Evolutionary conservation across 2,113 vertebrate genomes (phyloP).

Genomic region (Alethe diademata): DNA sequence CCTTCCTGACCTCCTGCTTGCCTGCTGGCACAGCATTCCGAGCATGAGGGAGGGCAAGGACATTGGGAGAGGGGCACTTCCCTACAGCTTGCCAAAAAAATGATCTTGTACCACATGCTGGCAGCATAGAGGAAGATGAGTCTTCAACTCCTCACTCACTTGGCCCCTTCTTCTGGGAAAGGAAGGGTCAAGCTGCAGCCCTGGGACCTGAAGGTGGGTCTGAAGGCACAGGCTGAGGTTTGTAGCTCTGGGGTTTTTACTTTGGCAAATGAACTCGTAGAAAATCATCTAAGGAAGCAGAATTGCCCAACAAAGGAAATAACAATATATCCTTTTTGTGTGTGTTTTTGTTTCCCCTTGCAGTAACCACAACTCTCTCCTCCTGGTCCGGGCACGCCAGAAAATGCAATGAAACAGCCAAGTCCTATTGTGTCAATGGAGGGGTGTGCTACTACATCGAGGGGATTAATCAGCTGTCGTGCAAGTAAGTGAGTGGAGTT

Average conservation of each 20-base stretch:
- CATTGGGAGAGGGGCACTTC: neutral
- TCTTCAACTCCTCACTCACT: neutral
- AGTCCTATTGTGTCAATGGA: conserved; percentile 95
- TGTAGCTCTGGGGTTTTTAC: neutral
- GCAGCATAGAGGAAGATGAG: neutral
- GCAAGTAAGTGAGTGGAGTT: conserved; percentile 89
- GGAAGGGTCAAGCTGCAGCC: neutral
- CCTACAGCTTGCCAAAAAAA: neutral
- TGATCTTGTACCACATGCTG: neutral
- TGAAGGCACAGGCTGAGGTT: neutral
- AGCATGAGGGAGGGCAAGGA: neutral
- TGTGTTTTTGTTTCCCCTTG: conserved; percentile 47
- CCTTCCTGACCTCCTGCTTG: neutral
- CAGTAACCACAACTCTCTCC: conserved; percentile 90
- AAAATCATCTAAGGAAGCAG: neutral
- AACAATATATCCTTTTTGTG: conserved; percentile 23
- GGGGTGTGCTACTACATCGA: conserved; percentile 97
- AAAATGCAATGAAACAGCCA: conserved; percentile 96
- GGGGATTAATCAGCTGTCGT: conserved; percentile 95
- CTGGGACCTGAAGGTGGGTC: neutral
- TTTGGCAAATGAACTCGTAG: neutral
- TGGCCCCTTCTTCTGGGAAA: neutral
- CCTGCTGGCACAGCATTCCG: neutral
- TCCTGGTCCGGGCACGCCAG: conserved; percentile 92
- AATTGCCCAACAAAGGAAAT: neutral